phyloP scores from a whole-genome alignment of 2,888 invertebrate species.

The Eucera pruinosa region DNA sequence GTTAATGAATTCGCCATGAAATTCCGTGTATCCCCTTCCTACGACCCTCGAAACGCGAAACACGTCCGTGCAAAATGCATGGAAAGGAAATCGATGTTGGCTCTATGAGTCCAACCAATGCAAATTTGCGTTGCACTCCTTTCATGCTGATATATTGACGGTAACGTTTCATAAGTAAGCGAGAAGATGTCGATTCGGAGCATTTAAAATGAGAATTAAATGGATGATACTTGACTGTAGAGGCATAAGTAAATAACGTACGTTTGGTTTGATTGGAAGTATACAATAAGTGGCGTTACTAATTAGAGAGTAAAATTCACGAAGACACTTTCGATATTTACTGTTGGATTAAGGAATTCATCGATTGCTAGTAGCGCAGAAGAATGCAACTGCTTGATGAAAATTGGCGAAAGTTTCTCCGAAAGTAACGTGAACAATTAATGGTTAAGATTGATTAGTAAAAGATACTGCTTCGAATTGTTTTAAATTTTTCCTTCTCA shows the following conservation, averaged over 20 bases:
- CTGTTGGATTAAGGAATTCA: too few relatives aligned
- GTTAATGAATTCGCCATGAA: constrained; percentile 47
- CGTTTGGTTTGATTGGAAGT: background rate
- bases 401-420: too few relatives aligned
- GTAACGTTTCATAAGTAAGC: background rate
- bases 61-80: constrained; percentile 6
- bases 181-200: constrained; percentile 1
- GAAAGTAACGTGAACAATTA: too few relatives aligned
- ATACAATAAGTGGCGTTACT: background rate
- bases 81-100: constrained; percentile 34
- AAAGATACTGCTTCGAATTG: too few relatives aligned
- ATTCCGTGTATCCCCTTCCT: constrained; percentile 2
- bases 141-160: constrained; percentile 19
- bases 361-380: too few relatives aligned
- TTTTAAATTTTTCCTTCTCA: too few relatives aligned
- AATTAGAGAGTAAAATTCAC: background rate
- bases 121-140: constrained; percentile 43
- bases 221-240: background rate
- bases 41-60: constrained; percentile 11
- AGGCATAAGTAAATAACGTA: constrained; percentile 7
- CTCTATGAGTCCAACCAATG: constrained; percentile 10
- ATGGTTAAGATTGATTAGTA: too few relatives aligned
- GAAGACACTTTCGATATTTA: too few relatives aligned
- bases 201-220: background rate
- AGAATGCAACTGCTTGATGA: too few relatives aligned